A percentile compares a stretch with the other conserved stretches of the same genome.
These are phyloP conservation scores for Dicrurus megarhynchus DNA, from an alignment of 2,113 vertebrate species.

Conservation along the genomic window DNA sequence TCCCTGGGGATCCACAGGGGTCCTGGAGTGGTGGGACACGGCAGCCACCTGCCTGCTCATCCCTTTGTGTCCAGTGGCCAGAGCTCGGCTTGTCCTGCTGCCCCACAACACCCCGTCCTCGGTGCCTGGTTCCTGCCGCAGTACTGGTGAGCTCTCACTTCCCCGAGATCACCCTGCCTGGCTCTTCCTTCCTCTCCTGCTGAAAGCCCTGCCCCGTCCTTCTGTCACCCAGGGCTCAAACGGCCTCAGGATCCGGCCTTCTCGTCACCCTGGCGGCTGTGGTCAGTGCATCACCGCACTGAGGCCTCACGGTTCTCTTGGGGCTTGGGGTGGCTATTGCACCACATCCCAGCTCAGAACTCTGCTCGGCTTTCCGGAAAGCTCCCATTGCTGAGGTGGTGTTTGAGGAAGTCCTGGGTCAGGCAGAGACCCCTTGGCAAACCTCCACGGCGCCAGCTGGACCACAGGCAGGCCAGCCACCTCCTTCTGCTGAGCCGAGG, in stretches of 20 bases:
- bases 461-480: not conserved
- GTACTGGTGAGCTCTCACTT: not conserved
- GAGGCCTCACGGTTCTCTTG: not conserved
- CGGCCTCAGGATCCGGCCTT: not conserved
- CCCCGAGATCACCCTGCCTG: not conserved
- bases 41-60: not conserved
- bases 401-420: not conserved
- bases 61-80: not conserved
- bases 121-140: not conserved
- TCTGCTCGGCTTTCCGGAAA: not conserved
- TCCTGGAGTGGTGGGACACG: not conserved
- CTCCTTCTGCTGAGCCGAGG: not conserved
- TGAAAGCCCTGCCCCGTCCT: not conserved
- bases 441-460: not conserved
- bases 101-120: fast-evolving
- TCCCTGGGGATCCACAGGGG: not conserved
- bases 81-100: not conserved
- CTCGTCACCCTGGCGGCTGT: not conserved
- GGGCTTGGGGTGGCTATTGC: not conserved
- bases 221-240: not conserved
- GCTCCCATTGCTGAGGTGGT: not conserved
- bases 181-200: not conserved
- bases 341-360: not conserved
- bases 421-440: not conserved
- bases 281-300: not conserved